Base-by-base conservation (phyloP, 2,797 vertebrate genomes). In the Thaleichthys pacificus region DNA sequence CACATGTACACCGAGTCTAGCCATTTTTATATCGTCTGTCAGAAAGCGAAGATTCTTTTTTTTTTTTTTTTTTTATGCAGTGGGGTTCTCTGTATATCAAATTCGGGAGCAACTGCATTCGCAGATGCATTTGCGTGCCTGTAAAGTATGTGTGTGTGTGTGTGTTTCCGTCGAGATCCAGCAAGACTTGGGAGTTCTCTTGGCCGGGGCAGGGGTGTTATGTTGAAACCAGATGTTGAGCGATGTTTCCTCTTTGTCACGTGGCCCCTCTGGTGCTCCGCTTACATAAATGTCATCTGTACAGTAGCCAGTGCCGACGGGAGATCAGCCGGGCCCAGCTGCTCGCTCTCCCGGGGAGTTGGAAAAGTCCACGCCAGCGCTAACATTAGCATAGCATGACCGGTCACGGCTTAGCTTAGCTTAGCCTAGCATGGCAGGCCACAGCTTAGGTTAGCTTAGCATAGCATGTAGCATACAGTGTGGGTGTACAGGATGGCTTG, bases 171-270 rank as follows among this genome's bases (percentile, higher is more conserved):
- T 69, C 60, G 60, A 61, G 21, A 69, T 77, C 57, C 22, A 68
- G 61, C 56, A 62, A 62, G 61, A 63, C 61, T 65, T 35, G 67
- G 61, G 67, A 74, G 71, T 69, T 51, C 57, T 73, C 67, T 76
- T 80, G 80, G 80, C 80, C 76, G 30, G 71, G 71, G 54, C 61
- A 8, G 42, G 17, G 35, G 74, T 79, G 61, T 76, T 75, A 77
- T 82, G 81, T 77, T 80, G 75, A 84, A 84, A 84, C 72, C 86
- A 87, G 84, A 85, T 87, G 86, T 82, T 81, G 78, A 78, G 66
- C 58, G 78, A 84, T 79, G 82, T 80, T 87, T 85, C 83, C 80
- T 82, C 70, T 73, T 68, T 49, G 57, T 83, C 84, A 80, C 76
- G 73, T 82, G 78, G 68, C 56, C 61, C 69, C 74, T 75, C 72